Evolutionary conservation across 2,113 vertebrate species (phyloP), one percentile per base, ranked within the genome.

Genomic region (Cepphus grylle): DNA sequence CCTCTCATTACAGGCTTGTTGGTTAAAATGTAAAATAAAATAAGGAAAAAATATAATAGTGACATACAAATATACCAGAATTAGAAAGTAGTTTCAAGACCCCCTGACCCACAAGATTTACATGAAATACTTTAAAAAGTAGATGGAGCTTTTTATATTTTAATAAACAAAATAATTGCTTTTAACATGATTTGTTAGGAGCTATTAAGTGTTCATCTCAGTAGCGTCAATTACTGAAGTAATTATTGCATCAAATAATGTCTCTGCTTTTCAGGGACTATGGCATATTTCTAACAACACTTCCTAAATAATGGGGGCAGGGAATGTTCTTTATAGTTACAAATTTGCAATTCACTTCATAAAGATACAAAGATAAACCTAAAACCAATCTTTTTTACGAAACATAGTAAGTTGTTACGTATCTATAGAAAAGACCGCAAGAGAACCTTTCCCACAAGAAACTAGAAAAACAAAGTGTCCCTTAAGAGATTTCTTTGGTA

Each of bases 221-320:
- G 20, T 62, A 67, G 67, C 42, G 8, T 38, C 49, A 69, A 34
- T 79, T 72, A n/a, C 11, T 67, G 67, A 94, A 55, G 18, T 63
- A 84, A 88, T 94, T 93, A 83, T 62, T 83, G n/a, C 32, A 76
- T 93, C 52, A 92, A 94, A 17, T 73, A 70, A 90, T 42, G 25
- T 53, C 59, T 91, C 36, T 77, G 13, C 43, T 87, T 88, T 89
- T 61, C 47, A 86, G 20, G 4, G 12, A n/a, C 42, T 52, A n/a
- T 87, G 59, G 8, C 11, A 30, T 77, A 83, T 61, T 76, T 55
- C 40, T 86, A 47, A 79, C n/a, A 90, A 29, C 5, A 58, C 3
- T 78, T 23, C 8, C n/a, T 73, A 45, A 36, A 20, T n/a, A 79
- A 87, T 12, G 4, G 2, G 0, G 5, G 2, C 18, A 29, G 21